Conservation (phyloP, 2,113 vertebrate species). For the Amblyornis subalaris region DNA sequence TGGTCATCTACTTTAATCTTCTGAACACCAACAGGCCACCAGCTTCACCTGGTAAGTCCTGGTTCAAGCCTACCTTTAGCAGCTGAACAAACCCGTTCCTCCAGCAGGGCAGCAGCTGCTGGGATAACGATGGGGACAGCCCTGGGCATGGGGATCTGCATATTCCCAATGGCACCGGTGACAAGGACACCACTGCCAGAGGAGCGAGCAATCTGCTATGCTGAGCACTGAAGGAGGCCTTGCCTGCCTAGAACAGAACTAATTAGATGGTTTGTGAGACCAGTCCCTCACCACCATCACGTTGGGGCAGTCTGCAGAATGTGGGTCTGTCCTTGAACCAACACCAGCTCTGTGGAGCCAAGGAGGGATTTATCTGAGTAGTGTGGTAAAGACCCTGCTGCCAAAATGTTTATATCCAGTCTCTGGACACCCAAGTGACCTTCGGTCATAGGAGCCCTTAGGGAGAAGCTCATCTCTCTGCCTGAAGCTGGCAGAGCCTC, state of each 20-base stretch:
- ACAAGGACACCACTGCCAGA: neutral
- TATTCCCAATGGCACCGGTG: rapidly evolving
- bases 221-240: neutral
- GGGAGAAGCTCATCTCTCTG: neutral
- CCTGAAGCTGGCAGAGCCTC: neutral
- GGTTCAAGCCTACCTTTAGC: neutral
- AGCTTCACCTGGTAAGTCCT: neutral
- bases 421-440: neutral
- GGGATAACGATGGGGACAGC: rapidly evolving
- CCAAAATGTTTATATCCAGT: neutral
- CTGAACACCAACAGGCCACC: neutral
- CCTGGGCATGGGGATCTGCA: neutral
- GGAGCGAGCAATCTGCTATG: neutral
- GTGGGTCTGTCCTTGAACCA: neutral
- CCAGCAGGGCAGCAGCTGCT: neutral
- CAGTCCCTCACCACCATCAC: neutral
- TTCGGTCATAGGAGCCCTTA: neutral
- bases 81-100: neutral
- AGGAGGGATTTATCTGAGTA: neutral
- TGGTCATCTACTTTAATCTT: neutral
- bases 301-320: neutral
- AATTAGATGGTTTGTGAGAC: neutral
- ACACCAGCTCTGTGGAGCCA: neutral
- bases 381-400: neutral
- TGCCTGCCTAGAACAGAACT: neutral